phyloP scores from a whole-genome alignment of 2,888 invertebrate species.

The Osmoderma eremita region DNA sequence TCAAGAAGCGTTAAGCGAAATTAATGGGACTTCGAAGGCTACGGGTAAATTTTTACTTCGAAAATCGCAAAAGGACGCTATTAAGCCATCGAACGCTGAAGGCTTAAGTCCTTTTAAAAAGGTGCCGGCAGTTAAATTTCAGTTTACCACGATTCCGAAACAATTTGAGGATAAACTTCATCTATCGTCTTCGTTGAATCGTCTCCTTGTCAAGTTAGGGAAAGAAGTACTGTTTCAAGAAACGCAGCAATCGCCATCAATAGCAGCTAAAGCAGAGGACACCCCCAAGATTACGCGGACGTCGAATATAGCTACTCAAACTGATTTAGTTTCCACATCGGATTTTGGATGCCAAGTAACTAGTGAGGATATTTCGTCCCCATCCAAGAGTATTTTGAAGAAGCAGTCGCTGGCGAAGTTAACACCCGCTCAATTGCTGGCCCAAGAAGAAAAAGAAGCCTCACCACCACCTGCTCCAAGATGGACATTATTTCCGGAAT shows the following conservation, averaged over 20 bases:
- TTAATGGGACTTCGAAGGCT: conserved; percentile 54
- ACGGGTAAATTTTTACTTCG: conserved; percentile 55
- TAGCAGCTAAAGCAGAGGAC: conserved; percentile 16
- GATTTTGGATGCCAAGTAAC: conserved; percentile 59
- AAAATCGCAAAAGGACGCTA: conserved; percentile 42
- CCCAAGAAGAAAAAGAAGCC: conserved; percentile 35
- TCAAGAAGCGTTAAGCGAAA: conserved; percentile 60
- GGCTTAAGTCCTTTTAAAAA: conserved; percentile 52
- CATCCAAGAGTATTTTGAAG: conserved; percentile 51
- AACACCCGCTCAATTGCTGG: conserved; percentile 61
- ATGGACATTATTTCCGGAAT: neutral
- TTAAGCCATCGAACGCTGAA: conserved; percentile 44
- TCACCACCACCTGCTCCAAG: conserved; percentile 35
- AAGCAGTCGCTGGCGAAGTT: conserved; percentile 59
- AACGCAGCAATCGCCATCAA: conserved; percentile 15
- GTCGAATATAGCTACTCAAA: conserved; percentile 44
- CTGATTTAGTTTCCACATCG: conserved; percentile 42
- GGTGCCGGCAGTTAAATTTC: conserved; percentile 50
- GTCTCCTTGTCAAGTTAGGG: conserved; percentile 45
- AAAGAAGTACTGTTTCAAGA: conserved; percentile 33
- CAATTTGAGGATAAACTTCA: conserved; percentile 43
- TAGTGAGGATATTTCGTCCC: conserved; percentile 56
- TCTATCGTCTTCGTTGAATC: conserved; percentile 44
- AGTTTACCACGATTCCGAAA: conserved; percentile 50
- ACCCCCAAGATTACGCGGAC: conserved; percentile 37